Evolutionary conservation across 2,113 vertebrate species (phyloP).

Genomic region (Microcebus jonahi): DNA sequence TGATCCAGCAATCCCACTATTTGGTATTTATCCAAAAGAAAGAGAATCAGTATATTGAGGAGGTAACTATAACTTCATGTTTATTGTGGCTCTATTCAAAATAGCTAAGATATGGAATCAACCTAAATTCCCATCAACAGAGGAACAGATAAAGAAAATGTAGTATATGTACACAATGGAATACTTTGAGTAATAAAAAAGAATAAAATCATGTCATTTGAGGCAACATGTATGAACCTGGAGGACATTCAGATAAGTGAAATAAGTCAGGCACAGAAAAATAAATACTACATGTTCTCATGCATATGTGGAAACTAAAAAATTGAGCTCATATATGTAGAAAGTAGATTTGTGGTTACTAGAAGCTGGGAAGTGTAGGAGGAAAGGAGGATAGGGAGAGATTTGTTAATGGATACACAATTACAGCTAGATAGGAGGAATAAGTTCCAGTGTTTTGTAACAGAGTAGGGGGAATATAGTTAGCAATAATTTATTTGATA

Average conservation of each 20-base stretch:
- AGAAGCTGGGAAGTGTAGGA: not conserved
- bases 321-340: not conserved
- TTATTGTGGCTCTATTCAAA: not conserved
- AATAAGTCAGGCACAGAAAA: not conserved
- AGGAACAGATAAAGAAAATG: not conserved
- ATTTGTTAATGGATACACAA: not conserved
- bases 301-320: not conserved
- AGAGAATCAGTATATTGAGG: not conserved
- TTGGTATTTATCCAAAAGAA: not conserved
- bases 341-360: not conserved
- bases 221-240: not conserved
- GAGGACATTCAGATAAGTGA: not conserved
- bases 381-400: not conserved
- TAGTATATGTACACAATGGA: not conserved
- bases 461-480: not conserved
- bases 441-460: not conserved
- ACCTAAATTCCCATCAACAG: not conserved
- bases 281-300: not conserved
- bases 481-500: not conserved
- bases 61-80: not conserved
- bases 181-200: not conserved
- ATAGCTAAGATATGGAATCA: not conserved
- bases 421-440: not conserved
- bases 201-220: not conserved
- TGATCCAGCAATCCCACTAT: not conserved